Evolutionary conservation across 2,888 invertebrate species (phyloP).

Genomic region (Calliphora vomitoria): DNA sequence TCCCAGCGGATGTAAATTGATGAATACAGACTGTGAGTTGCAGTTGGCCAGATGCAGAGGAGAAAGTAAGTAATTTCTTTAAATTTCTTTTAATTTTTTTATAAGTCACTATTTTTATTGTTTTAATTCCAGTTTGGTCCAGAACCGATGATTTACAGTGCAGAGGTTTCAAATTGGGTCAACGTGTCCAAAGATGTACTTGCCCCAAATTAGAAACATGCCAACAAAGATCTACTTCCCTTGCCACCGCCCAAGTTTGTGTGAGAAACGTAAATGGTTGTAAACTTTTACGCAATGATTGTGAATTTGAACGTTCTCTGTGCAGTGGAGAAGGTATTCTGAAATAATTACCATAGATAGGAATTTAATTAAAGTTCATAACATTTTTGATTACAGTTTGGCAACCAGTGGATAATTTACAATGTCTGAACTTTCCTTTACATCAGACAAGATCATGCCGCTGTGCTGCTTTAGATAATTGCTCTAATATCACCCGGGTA

Average conservation of each 20-base stretch:
- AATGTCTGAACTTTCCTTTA: slow-evolving; percentile 34
- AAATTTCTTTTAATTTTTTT: not conserved
- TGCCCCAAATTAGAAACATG: slow-evolving; percentile 51
- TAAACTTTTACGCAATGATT: slow-evolving; percentile 35
- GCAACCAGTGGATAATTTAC: slow-evolving; percentile 25
- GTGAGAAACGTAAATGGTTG: slow-evolving; percentile 42
- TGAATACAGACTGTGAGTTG: slow-evolving; percentile 53
- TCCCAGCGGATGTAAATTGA: slow-evolving; percentile 14
- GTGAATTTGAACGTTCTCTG: slow-evolving; percentile 49
- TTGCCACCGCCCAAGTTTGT: slow-evolving; percentile 4
- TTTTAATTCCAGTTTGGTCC: slow-evolving; percentile 12
- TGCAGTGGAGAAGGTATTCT: slow-evolving; percentile 43
- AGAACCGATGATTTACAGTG: slow-evolving; percentile 48
- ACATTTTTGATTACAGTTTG: slow-evolving; percentile 13
- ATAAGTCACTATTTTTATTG: not conserved
- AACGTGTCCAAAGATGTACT: slow-evolving; percentile 14
- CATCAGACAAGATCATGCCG: slow-evolving; percentile 39
- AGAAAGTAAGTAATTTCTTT: slow-evolving; percentile 12
- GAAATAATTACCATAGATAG: not conserved
- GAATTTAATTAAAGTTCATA: not conserved
- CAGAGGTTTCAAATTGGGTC: slow-evolving; percentile 7
- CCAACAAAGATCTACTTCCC: not conserved
- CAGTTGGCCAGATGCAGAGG: slow-evolving; percentile 52
- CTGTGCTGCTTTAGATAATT: slow-evolving; percentile 45
- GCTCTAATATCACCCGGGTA: slow-evolving; percentile 54